Evolutionary conservation across 2,113 vertebrate species (phyloP), one percentile per base, ranked within the genome.

Genomic region (Gadus chalcogrammus): DNA sequence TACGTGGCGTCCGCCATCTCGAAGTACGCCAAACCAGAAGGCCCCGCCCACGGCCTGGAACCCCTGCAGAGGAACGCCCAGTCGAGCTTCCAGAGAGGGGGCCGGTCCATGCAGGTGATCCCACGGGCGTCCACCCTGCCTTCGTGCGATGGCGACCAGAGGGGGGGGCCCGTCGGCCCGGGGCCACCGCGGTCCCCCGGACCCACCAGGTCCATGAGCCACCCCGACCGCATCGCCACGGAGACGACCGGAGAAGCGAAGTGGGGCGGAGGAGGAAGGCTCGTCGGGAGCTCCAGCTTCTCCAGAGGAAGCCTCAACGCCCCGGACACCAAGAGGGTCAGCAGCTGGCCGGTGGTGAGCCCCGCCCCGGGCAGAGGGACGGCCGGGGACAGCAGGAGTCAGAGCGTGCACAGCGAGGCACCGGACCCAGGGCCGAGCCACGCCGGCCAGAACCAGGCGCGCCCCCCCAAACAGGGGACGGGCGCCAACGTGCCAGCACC

Each of bases 1-100:
- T 96, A 99, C 1, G 91, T 99, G 78, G 95, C 95, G 1, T 96
- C 95, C 69, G 95, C 94, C 48, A 95, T 98, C 78, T 82, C 90
- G 76, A 95, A 90, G 86, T 88, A 93, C 22, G 87, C 81, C 60
- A 84, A 83, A 78, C 77, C 75, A 20, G 76, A 24, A 62, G 69
- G 0, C 28, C 68, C 68, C 11, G 62, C 72, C 74, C 15, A 77
- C 42, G 38, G 64, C 1, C 74, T 6, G 83, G 85, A 17, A 80
- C 77, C 5, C 61, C 70, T 31, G 22, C 68, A 65, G n/a, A 83
- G 6, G 73, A 63, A 77, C 72, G 18, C 52, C 71, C 0, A 69
- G 65, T 15, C 65, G 27, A 67, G 56, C 70, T 72, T 80, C 65
- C 86, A 87, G 69, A 83, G 72, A 75, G 76, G 77, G 7, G 77